Base-by-base conservation (phyloP, 2,113 vertebrate genomes). In the Willisornis vidua region DNA sequence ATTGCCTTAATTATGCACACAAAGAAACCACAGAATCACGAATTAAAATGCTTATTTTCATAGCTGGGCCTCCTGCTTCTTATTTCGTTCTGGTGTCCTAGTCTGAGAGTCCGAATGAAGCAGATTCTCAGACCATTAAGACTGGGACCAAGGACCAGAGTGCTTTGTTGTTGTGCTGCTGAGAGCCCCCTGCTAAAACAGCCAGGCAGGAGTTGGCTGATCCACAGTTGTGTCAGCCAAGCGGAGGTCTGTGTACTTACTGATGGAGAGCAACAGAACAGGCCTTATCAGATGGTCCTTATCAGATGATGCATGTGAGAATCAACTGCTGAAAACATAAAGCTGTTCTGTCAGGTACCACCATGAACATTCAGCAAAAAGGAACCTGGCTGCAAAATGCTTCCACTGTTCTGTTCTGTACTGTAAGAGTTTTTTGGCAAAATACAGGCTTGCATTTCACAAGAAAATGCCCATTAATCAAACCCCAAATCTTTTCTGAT, bases 281-380 rank as follows among this genome's bases (percentile, higher is more conserved):
- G 1, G 31, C 35, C 75, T 94, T 96, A 87, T 93, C 94, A 93
- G 90, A 86, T 95, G 74, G 46, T 26, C 31, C 57, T 87, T 70
- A 89, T 57, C 89, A 72, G 61, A 61, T 92, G 72, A n/a, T 80
- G 51, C 85, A 52, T 35, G 43, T 86, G 87, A 94, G 67, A 91
- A 91, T 88, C 74, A 63, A 24, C 54, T 80, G 71, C 71, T 10
- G 24, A 63, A 85, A 71, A 80, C 87, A 46, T 39, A 70, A 61
- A 91, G 58, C 43, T 82, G 35, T 75, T 87, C 73, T 85, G 74
- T 79, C 74, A 31, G 57, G 31, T 73, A 58, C 54, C 19, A 26
- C 52, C 66, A 24, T 2, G 7, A 90, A 65, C 22, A 25, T 63
- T 54, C 61, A 63, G 37, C 39, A 75, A 74, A 91, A 76, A 41